phyloP scores from a whole-genome alignment of 1,140 invertebrate species.

The Tetragnatha versicolor region DNA sequence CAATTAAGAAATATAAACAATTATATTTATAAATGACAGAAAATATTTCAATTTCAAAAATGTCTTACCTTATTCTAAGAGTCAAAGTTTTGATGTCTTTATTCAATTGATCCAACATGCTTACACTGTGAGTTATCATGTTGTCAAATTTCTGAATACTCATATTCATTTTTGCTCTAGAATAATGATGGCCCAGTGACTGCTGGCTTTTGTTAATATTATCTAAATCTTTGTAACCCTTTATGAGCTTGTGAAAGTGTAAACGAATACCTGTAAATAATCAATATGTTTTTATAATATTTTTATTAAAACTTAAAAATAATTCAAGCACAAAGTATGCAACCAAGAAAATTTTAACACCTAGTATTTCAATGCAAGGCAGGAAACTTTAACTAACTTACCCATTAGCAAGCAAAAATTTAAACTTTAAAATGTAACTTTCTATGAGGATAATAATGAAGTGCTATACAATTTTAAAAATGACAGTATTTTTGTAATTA shows the following conservation, averaged over 20 bases:
- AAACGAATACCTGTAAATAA: slow-evolving; percentile 75
- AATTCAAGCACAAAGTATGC: too few relatives aligned
- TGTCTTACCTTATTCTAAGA: slow-evolving; percentile 84
- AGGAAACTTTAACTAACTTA: too few relatives aligned
- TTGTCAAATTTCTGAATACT: slow-evolving; percentile 98
- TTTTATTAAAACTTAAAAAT: neutral
- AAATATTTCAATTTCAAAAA: too few relatives aligned
- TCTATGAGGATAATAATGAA: too few relatives aligned
- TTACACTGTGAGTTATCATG: slow-evolving; percentile 99
- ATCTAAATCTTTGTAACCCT: slow-evolving; percentile 82
- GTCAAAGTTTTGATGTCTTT: slow-evolving; percentile 99
- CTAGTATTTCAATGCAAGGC: too few relatives aligned
- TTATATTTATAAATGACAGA: too few relatives aligned
- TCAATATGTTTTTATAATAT: neutral
- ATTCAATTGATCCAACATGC: slow-evolving; percentile 94
- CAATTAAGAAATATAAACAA: too few relatives aligned
- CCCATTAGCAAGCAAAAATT: too few relatives aligned
- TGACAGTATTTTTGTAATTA: too few relatives aligned
- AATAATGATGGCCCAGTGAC: slow-evolving; percentile 98
- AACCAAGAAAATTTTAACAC: too few relatives aligned
- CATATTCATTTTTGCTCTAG: slow-evolving; percentile 96
- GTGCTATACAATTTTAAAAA: too few relatives aligned
- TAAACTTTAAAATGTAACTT: too few relatives aligned
- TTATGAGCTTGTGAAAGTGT: slow-evolving; percentile 90
- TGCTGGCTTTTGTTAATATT: slow-evolving; percentile 86